Evolutionary conservation across 2,113 vertebrate species (phyloP).

Genomic region (Meriones unguiculatus): DNA sequence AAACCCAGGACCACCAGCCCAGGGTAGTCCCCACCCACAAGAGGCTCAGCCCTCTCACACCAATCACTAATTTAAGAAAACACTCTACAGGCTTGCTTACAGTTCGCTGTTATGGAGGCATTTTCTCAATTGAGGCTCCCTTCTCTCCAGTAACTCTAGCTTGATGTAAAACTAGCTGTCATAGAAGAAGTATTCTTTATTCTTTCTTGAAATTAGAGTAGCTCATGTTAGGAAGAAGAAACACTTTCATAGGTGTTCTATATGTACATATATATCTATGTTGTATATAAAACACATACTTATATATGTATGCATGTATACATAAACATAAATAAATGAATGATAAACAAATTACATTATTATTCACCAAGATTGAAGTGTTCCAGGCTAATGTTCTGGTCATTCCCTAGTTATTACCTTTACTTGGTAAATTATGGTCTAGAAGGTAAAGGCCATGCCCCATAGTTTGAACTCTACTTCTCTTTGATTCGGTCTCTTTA

Average conservation of each 20-base stretch:
- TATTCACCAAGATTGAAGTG: slow-evolving; percentile 11
- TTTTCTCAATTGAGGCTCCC: not conserved
- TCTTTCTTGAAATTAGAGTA: slow-evolving; percentile 15
- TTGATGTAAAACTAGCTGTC: not conserved
- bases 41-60: not conserved
- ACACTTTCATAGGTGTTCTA: not conserved
- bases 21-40: not conserved
- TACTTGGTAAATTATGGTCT: not conserved
- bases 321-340: not conserved
- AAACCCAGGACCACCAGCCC: not conserved
- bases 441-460: not conserved
- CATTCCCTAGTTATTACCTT: not conserved
- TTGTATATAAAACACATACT: not conserved
- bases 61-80: not conserved
- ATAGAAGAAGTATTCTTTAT: not conserved
- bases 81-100: not conserved
- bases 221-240: not conserved
- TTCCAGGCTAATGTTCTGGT: not conserved
- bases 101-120: not conserved
- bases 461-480: not conserved
- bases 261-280: too few species aligned
- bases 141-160: not conserved
- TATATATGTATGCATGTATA: not conserved
- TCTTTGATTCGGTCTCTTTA: not conserved
- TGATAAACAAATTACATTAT: not conserved